These are phyloP conservation scores for Gyps fulvus DNA, from an alignment of 2,113 vertebrate species.

Conservation along the genomic window DNA sequence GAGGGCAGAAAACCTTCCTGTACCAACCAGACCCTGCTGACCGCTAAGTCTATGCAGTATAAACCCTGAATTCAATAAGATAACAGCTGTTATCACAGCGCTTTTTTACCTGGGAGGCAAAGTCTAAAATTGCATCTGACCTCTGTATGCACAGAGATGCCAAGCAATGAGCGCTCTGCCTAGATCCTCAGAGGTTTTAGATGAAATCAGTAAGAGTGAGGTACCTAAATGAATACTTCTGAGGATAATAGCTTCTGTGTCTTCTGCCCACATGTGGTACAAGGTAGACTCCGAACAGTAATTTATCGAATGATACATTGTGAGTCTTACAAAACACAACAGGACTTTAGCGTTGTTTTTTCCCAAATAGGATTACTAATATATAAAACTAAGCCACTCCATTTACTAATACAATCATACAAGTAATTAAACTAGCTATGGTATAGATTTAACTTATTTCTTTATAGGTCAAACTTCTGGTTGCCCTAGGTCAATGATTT, in stretches of 20 bases:
- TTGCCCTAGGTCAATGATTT: neutral
- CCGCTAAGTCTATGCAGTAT: neutral
- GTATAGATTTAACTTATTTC: neutral
- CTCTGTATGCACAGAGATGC: neutral
- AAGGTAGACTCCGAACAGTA: neutral
- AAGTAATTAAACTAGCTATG: neutral
- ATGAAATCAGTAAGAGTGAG: neutral
- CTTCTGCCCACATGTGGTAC: neutral
- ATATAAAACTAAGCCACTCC: neutral
- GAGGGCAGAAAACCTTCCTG: neutral
- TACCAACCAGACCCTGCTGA: neutral
- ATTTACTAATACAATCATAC: neutral
- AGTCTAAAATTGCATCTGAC: slow-evolving; percentile 18
- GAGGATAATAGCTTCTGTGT: neutral
- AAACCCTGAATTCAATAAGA: neutral
- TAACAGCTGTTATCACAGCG: neutral
- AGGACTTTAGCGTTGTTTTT: neutral
- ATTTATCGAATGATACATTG: neutral
- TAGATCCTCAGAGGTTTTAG: neutral
- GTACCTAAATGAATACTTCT: neutral
- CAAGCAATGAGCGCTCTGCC: neutral
- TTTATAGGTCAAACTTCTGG: neutral
- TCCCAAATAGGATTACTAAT: neutral
- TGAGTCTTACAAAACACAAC: neutral
- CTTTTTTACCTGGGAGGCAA: slow-evolving; percentile 4